Base-by-base conservation (phyloP, 2,113 vertebrate species). In the Morone saxatilis region DNA sequence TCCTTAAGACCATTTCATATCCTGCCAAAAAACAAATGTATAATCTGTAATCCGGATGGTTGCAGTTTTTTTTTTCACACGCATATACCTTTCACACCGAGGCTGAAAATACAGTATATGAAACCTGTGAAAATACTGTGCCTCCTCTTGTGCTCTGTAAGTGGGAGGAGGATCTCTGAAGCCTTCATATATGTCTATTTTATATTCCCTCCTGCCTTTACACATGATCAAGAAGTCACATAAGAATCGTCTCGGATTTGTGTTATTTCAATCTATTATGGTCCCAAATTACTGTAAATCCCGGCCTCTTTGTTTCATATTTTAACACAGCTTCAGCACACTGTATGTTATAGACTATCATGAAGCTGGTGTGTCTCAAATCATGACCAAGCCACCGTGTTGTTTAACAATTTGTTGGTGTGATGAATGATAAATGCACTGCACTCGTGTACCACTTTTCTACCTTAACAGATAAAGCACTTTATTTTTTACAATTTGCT, bases 91-190 rank as follows among this genome's bases (percentile, higher is more conserved):
- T 73, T 57, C 22, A 48, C 43, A 38, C 14, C 4, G 2, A 4
- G 13, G 65, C n/a, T 56, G 68, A 54, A 22, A 2, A n/a, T 22
- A n/a, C 41, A 51, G 50, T 14, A n/a, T 25, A 41, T 60, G 22
- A 73, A 59, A 54, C 80, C 65, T 68, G 69, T 73, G 70, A 80
- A 73, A 60, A 69, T 48, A 59, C 47, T 60, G 43, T 50, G 31
- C 65, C 60, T 63, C 50, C 47, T 62, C 70, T 40, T 86, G 60
- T 71, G 67, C 5, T 7, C 68, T 22, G 40, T 6, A 6, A 59
- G 56, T 14, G 12, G 12, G 12, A 45, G 62, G 41, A 45, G 40
- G 6, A 22, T 22, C 20, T 65, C 41, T 65, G 62, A 14, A 22
- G 41, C 20, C 10, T 43, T 65, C 41, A 65, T 22, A 1, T 57